Base-by-base conservation (phyloP, 2,113 vertebrate species). In the Nothoprocta pentlandii region DNA sequence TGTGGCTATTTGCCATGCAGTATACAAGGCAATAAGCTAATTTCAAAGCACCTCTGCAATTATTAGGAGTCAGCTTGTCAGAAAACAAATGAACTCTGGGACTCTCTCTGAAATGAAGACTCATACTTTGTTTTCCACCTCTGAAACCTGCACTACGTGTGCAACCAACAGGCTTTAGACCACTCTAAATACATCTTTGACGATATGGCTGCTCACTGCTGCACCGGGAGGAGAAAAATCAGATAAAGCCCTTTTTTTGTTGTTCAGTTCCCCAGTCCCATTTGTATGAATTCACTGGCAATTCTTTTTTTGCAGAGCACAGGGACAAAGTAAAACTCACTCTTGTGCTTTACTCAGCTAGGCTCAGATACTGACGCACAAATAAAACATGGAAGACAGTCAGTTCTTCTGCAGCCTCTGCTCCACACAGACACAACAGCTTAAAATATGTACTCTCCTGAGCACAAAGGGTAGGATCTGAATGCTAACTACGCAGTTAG, bases 401-500 rank as follows among this genome's bases (percentile, higher is more conserved):
- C 44, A 36, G 11, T 53, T 34, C 11, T 71, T 91, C 68, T 49
- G n/a, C 61, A 94, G 82, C 5, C 30, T 75, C 56, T 67, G 41
- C 59, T 53, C 41, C 2, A 4, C 42, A 28, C 47, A 94, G 54
- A 92, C 70, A 30, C 44, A 92, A 54, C 7, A 59, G 51, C 82
- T 77, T 51, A 81, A 91, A 63, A 87, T n/a, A 36, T 1, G 4
- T 53, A 59, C 19, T 80, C 71, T 61, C 26, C 83, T 77, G 67
- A 94, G 67, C 47, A 82, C 56, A 71, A 86, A 66, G 34, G 74
- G 44, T 59, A 71, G 64, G 87, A 90, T 87, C 89, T 93, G 91
- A 94, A 96, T 90, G 87, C 95, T 92, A 97, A 97, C 75, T 90
- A 90, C 59, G 89, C 59, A 89, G 74, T 83, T 87, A 82, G 86